Conservation (phyloP, 2,113 vertebrate genomes). For the Trochalopteron elliotii region DNA sequence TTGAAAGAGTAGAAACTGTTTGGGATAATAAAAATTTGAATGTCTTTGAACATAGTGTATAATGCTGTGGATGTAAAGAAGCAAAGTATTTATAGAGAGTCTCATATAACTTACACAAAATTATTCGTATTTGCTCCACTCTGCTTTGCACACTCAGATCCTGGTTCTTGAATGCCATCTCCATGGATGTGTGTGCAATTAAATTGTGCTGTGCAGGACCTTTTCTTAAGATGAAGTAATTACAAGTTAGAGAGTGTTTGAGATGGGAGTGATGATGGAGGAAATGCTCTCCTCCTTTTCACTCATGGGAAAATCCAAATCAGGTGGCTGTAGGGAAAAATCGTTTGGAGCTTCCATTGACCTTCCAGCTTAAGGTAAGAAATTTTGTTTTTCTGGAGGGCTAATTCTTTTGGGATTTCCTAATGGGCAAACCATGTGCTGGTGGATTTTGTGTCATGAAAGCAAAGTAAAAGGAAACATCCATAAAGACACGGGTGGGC, state of each 20-base stretch:
- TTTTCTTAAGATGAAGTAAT: background rate
- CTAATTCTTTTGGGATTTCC: background rate
- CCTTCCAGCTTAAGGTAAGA: background rate
- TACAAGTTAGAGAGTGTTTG: background rate
- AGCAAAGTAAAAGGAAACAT: background rate
- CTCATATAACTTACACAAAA: background rate
- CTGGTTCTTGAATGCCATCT: background rate
- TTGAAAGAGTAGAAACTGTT: background rate
- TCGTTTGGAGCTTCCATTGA: background rate
- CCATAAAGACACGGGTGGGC: background rate
- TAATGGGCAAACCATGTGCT: background rate
- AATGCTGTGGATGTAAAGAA: background rate
- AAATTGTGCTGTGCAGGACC: background rate
- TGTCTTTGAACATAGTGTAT: background rate
- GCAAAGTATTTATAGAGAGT: background rate
- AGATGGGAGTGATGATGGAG: background rate
- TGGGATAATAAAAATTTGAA: background rate
- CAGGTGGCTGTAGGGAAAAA: background rate
- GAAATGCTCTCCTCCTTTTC: background rate
- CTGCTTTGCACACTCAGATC: background rate
- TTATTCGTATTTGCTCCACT: background rate
- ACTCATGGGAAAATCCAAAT: background rate
- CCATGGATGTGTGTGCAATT: background rate
- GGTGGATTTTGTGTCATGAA: background rate
- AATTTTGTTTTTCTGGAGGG: background rate